Evolutionary conservation across 2,113 vertebrate genomes (phyloP), one percentile per base, ranked within the genome.

Genomic region (Ctenodactylus gundi): DNA sequence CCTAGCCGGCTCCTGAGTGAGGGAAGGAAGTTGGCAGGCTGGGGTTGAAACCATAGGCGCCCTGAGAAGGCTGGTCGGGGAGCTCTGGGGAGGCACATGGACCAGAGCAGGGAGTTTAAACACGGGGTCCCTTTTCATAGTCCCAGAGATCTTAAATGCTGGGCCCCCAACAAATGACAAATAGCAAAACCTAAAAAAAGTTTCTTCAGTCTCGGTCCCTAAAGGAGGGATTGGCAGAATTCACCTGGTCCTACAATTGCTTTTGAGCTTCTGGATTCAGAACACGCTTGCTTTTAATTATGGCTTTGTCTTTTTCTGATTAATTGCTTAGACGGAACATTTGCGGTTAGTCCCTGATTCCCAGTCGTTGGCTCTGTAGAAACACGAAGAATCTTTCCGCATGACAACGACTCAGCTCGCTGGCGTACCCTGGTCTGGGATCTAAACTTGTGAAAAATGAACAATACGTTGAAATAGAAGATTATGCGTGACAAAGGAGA

Each of bases 391-490:
- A 84, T 81, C 81, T 95, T 91, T 60, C 53, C 51, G 89, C 76
- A 51, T 92, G 46, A 9, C 49, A 44, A 84, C 29, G 53, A 51
- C 78, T 91, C 0, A 29, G 39, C 20, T 78, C 67, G 44, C 4
- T 29, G 39, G 34, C 34, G 58, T n/a, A 73, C 77, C 31, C 58
- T 92, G 64, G 44, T 76, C 53, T 94, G 65, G 62, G 60, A 65
- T 85, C 49, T 88, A 70, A 89, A 93, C 73, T 81, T 85, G 67
- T 88, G 60, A 82, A 58, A 94, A 94, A 78, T 92, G 87, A 93
- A 67, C 83, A 96, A 14, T 70, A 53, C 84, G 60, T 60, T 78
- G 80, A 55, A 11, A 94, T 57, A 62, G 21, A 44, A 88, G 86
- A 90, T 90, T 70, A 76, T 81, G 44, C 55, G 49, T 14, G 65